phyloP scores from a whole-genome alignment of 1,140 invertebrate species.

The Aphelenchoides avenae region DNA sequence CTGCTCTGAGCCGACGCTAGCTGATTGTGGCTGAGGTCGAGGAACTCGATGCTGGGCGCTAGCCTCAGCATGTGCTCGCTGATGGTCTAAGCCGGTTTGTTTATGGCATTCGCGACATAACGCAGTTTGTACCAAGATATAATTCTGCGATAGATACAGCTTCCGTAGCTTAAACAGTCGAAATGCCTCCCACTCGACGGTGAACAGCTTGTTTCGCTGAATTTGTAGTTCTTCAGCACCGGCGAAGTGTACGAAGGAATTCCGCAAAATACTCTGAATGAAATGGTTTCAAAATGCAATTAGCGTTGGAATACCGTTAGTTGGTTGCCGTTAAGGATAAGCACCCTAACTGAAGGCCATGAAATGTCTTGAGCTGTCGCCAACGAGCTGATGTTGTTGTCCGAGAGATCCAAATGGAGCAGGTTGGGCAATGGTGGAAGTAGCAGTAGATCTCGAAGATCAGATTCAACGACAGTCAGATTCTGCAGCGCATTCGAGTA shows the following conservation, averaged over 20 bases:
- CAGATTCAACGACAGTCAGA: too few relatives aligned
- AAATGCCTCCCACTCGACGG: constrained; percentile 48
- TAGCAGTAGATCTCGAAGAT: not conserved
- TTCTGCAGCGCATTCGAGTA: too few relatives aligned
- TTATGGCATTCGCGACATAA: constrained; percentile 1
- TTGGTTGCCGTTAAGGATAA: too few relatives aligned
- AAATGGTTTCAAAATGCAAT: too few relatives aligned
- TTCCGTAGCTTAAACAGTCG: constrained; percentile 33
- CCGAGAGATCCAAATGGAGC: constrained; percentile 10
- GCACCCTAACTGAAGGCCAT: not conserved
- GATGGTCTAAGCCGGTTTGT: constrained; percentile 28
- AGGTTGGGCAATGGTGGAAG: constrained; percentile 12
- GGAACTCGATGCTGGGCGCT: constrained; percentile 34
- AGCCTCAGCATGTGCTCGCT: constrained; percentile 45
- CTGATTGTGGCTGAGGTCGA: constrained; percentile 41
- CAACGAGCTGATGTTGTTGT: constrained; percentile 11
- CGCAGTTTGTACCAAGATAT: constrained; percentile 26
- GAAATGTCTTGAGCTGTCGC: constrained; percentile 2
- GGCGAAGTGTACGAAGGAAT: constrained; percentile 28
- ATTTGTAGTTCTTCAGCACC: constrained; percentile 45
- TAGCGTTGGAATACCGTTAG: too few relatives aligned
- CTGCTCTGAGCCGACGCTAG: constrained; percentile 35
- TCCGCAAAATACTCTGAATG: constrained; percentile 29
- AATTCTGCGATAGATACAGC: constrained; percentile 27
- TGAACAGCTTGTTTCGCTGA: constrained; percentile 30